phyloP scores from a whole-genome alignment of 2,797 vertebrate species.

The Botia kubotai region DNA sequence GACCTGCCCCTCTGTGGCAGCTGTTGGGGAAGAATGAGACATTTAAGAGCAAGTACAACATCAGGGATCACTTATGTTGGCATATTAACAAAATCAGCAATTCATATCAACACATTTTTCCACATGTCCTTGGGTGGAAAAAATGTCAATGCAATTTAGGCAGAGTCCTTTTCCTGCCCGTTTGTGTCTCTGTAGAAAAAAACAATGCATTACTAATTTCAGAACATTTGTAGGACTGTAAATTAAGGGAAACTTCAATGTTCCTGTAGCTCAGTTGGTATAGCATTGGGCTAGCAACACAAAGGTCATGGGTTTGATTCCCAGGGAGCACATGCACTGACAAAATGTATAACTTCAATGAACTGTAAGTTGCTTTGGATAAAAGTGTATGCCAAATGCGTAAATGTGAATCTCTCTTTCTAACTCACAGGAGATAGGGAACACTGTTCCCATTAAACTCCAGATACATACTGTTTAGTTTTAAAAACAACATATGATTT shows the following conservation, averaged over 20 bases:
- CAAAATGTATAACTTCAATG: too few species aligned
- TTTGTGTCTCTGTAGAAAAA: constrained; percentile 21
- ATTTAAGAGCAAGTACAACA: constrained; percentile 54
- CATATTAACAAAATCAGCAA: constrained; percentile 51
- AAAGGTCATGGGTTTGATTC: too few species aligned
- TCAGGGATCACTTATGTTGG: constrained; percentile 59
- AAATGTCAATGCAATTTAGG: constrained; percentile 31
- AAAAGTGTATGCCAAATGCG: too few species aligned
- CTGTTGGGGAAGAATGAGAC: constrained; percentile 73
- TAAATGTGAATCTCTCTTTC: constrained; percentile 2
- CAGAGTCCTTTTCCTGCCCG: constrained; percentile 41
- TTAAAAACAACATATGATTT: constrained; percentile 28
- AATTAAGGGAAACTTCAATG: too few species aligned
- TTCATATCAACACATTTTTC: constrained; percentile 51
- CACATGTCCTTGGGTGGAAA: constrained; percentile 46
- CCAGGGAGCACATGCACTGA: too few species aligned
- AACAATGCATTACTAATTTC: constrained; percentile 8
- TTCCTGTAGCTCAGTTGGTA: too few species aligned
- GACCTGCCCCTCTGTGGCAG: constrained; percentile 87
- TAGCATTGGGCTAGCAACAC: too few species aligned
- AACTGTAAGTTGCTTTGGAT: too few species aligned
- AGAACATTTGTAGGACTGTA: constrained; percentile 26
- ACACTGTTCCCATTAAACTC: background rate
- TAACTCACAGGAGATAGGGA: background rate
- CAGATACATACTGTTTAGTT: background rate